Conservation (phyloP, 2,797 vertebrate genomes). For the Chrosomus eos region DNA sequence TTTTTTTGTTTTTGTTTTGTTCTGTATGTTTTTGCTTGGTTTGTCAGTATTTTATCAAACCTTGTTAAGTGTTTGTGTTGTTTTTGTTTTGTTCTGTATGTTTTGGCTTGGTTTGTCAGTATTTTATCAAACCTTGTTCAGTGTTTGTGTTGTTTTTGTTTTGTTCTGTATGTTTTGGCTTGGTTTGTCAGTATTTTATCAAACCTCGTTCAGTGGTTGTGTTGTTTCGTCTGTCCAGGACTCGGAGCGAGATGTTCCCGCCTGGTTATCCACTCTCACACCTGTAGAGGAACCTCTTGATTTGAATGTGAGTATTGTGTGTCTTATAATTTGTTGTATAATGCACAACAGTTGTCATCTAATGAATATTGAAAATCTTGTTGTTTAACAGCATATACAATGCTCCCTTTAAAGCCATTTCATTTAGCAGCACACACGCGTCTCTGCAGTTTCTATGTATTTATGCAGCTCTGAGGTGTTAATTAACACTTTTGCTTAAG, state of each 20-base stretch:
- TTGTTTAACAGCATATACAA: background rate
- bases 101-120: no score
- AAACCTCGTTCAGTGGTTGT: background rate
- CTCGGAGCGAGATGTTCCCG: slow-evolving; percentile 82
- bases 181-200: background rate
- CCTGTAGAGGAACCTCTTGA: slow-evolving; percentile 79
- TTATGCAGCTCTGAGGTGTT: slow-evolving; percentile 22
- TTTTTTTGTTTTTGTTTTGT: no score
- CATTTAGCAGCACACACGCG: background rate
- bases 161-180: background rate
- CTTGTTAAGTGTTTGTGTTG: no score
- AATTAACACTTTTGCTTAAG: background rate
- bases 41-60: no score
- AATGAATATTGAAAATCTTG: slow-evolving; percentile 15
- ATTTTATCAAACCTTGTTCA: no score
- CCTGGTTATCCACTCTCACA: slow-evolving; percentile 89
- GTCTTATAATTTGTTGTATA: background rate
- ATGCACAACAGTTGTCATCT: background rate
- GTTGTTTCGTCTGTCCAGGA: slow-evolving; percentile 74
- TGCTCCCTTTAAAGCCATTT: background rate
- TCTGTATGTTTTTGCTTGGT: no score
- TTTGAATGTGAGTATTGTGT: slow-evolving; percentile 72
- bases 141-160: no score
- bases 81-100: no score
- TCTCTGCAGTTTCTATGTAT: slow-evolving; percentile 12